Evolutionary conservation across 2,888 invertebrate genomes (phyloP).

Genomic region (Euzophera pinguis): DNA sequence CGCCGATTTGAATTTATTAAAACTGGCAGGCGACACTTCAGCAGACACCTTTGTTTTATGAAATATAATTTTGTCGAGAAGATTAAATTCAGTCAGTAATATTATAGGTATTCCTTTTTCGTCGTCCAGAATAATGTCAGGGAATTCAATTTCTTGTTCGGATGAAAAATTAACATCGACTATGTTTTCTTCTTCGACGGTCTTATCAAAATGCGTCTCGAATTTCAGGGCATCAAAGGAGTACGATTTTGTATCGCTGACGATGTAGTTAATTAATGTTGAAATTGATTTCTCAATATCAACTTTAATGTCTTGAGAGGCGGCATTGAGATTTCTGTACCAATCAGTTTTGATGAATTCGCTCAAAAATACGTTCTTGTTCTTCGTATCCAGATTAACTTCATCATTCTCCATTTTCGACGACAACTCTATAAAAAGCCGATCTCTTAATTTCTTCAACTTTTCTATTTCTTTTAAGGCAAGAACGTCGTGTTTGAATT

Average conservation of each 20-base stretch:
- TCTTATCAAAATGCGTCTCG: constrained; percentile 24
- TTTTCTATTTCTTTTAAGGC: constrained; percentile 36
- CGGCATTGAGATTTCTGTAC: constrained; percentile 28
- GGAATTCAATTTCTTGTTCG: constrained; percentile 43
- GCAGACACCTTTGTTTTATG: constrained; percentile 17
- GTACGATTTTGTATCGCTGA: constrained; percentile 38
- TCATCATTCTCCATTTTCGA: constrained; percentile 2
- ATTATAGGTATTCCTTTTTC: constrained; percentile 46
- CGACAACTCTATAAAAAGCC: constrained; percentile 28
- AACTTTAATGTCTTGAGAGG: constrained; percentile 20
- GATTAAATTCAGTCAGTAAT: constrained; percentile 31
- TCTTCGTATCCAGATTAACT: constrained; percentile 25
- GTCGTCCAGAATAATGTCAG: constrained; percentile 41
- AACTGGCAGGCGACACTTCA: constrained; percentile 28
- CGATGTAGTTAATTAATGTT: constrained; percentile 44
- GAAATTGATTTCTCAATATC: constrained; percentile 38
- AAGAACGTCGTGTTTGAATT: constrained; percentile 20
- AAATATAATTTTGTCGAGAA: constrained; percentile 40
- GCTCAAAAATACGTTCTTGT: constrained; percentile 27
- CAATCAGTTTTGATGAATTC: constrained; percentile 29
- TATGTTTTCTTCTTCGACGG: constrained; percentile 30
- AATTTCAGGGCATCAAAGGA: constrained; percentile 40
- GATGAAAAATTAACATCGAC: constrained; percentile 31
- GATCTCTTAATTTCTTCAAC: constrained; percentile 29
- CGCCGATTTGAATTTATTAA: constrained; percentile 34